Evolutionary conservation across 2,888 invertebrate species (phyloP), one percentile per base, ranked within the genome.

Genomic region (Chirona hameri): DNA sequence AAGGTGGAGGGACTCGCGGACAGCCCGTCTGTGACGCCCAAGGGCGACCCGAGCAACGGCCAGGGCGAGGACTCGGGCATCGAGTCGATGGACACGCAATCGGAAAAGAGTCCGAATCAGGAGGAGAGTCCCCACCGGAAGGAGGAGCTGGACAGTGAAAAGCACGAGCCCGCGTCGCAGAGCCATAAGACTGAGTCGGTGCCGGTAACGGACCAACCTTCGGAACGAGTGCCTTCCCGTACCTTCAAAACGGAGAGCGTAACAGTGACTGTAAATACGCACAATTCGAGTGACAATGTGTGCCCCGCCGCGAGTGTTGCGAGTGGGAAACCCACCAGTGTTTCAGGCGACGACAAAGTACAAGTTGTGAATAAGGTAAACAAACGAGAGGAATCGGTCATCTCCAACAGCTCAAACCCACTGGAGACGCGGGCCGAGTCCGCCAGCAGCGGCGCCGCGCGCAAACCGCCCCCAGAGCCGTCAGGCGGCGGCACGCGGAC

Each of bases 1-100:
- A 84, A 83, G 79, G 84, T 83, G 82, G 84, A 83, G 60, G 82
- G 81, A 81, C 82, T 82, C 79, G 84, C 83, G 18, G 84, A 84
- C 79, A 84, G 85, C 65, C 85, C 85, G 27, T 84, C 83, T 31
- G 83, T 84, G n/a, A 84, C 85, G 18, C 85, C 85, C 46, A 84
- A 84, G 81, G 85, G 84, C 21, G 85, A 84, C 65, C 84, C 84
- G 79, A 83, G 84, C 31, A 83, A 83, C 81, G 85, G 83, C n/a
- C 85, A 85, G 86, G 95, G 95, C 79, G 96, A 96, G 87, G 95
- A 96, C 88, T 95, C 95, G 83, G 96, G 96, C 27, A 96, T 96
- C 83, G 96, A 96, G 88, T 95, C 95, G 65, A 95, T 96, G 96
- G 96, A 96, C 87, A 95, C 96, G 3, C 89, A 95, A n/a, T 95